A percentile compares a stretch with the other conserved stretches of the same genome.
Evolutionary conservation across 2,113 vertebrate genomes (phyloP).

Genomic region (Thryonomys swinderianus): DNA sequence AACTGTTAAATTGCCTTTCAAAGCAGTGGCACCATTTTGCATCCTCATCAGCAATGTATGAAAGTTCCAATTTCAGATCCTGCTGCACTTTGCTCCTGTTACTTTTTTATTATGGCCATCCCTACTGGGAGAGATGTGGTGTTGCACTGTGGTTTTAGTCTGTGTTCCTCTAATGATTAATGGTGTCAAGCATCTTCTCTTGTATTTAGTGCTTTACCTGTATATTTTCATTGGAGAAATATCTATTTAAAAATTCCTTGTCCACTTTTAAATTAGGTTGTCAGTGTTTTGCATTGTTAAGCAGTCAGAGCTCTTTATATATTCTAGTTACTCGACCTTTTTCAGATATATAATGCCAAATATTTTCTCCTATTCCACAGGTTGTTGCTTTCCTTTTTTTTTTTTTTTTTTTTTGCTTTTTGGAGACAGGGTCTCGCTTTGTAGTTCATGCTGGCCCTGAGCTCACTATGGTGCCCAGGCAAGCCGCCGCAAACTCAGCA

Average conservation of each 20-base stretch:
- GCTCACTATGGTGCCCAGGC: too few species aligned
- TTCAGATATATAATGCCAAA: not conserved
- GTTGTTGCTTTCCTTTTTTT: not conserved
- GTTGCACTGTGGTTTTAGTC: not conserved
- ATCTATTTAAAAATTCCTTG: not conserved
- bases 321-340: not conserved
- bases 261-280: not conserved
- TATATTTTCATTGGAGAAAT: conserved; percentile 16
- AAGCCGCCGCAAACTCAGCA: too few species aligned
- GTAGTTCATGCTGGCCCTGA: not conserved
- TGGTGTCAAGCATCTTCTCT: not conserved
- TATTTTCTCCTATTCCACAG: not conserved
- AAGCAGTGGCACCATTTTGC: not conserved
- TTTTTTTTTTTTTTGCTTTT: too few species aligned
- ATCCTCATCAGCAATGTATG: not conserved
- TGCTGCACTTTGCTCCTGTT: not conserved
- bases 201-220: not conserved
- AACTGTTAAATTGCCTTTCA: not conserved
- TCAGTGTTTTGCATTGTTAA: not conserved
- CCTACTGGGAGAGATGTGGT: not conserved
- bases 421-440: not conserved
- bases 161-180: not conserved
- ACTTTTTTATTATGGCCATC: not conserved
- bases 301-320: not conserved
- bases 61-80: not conserved